Evolutionary conservation across 2,888 invertebrate genomes (phyloP).

Genomic region (Drosophila ochracea): DNA sequence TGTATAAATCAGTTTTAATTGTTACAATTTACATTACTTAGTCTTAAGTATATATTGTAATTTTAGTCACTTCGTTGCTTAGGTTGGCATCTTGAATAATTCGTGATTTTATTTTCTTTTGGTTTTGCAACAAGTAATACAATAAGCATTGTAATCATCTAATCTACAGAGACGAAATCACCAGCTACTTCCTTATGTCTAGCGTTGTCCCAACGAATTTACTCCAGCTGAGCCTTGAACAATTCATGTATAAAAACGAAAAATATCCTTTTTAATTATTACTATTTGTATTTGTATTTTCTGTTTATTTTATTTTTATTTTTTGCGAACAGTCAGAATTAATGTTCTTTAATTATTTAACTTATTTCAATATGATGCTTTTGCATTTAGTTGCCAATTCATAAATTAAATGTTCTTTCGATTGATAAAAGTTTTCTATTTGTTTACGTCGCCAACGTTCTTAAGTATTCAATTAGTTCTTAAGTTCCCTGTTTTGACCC

Average conservation of each 20-base stretch:
- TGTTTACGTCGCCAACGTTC: constrained; percentile 24
- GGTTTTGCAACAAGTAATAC: background rate
- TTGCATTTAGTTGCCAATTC: constrained; percentile 28
- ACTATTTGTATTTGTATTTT: background rate
- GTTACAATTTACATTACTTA: constrained; percentile 64
- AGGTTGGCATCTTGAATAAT: constrained; percentile 45
- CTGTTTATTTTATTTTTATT: background rate
- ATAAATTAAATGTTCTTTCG: constrained; percentile 1
- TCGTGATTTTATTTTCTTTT: background rate
- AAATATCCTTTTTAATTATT: background rate
- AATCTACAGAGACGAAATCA: constrained; percentile 15
- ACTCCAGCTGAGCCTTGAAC: constrained; percentile 51
- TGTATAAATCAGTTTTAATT: constrained; percentile 78
- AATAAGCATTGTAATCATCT: constrained; percentile 1
- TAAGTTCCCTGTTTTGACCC: constrained; percentile 55
- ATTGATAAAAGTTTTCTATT: background rate
- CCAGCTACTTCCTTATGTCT: constrained; percentile 14
- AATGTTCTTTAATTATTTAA: background rate
- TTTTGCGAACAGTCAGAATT: background rate
- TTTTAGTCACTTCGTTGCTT: constrained; percentile 75
- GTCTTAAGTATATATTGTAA: constrained; percentile 65
- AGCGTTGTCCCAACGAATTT: constrained; percentile 64
- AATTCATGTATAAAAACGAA: constrained; percentile 18
- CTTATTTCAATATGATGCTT: constrained; percentile 27
- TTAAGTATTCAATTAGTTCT: constrained; percentile 71